A percentile compares a stretch with the other conserved stretches of the same genome.
Conservation (phyloP, 2,797 vertebrate genomes). For the Propithecus deckenii region DNA sequence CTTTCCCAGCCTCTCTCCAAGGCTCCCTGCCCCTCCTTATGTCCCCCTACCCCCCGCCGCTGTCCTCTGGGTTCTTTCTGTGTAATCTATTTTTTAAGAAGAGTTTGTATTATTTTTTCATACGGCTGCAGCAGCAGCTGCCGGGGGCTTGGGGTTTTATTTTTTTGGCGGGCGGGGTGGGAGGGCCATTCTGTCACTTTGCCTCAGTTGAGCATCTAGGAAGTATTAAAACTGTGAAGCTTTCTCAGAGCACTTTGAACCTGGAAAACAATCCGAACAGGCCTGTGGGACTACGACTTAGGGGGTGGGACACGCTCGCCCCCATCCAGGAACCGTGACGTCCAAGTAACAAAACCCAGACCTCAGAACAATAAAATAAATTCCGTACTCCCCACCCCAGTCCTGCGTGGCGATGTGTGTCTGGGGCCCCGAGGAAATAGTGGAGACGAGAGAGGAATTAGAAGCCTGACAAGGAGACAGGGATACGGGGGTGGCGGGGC, state of each 20-base stretch:
- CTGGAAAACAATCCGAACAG: constrained; percentile 75
- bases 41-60: background rate
- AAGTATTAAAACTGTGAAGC: constrained; percentile 87
- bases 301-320: constrained; percentile 58
- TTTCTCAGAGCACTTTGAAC: constrained; percentile 85
- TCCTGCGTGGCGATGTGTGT: background rate
- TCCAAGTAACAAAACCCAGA: constrained; percentile 20
- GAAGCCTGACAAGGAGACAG: background rate
- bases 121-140: constrained; percentile 75
- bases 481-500: background rate
- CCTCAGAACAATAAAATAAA: constrained; percentile 65
- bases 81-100: constrained; percentile 89
- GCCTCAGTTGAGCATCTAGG: constrained; percentile 86
- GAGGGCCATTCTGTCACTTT: constrained; percentile 84
- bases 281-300: constrained; percentile 74
- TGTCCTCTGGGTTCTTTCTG: constrained; percentile 85
- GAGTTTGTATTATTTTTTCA: constrained; percentile 89
- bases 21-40: background rate
- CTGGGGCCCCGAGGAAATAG: background rate
- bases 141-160: constrained; percentile 75
- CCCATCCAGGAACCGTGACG: background rate
- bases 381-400: constrained; percentile 45
- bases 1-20: background rate
- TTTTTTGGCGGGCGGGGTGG: constrained; percentile 61
- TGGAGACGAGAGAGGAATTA: accelerated